phyloP scores from a whole-genome alignment of 2,797 vertebrate species.

The Clarias fuscus region DNA sequence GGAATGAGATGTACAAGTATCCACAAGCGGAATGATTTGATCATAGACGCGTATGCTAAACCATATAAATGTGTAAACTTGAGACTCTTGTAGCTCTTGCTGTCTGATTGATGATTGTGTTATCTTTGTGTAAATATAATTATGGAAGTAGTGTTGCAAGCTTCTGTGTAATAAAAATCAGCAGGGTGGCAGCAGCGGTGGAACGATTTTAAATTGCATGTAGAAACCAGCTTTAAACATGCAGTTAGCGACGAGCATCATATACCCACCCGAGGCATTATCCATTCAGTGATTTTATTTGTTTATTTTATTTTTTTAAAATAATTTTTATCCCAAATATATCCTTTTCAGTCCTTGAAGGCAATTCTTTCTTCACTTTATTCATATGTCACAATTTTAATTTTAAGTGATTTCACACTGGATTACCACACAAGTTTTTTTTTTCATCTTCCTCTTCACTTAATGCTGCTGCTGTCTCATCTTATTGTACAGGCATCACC shows the following conservation, averaged over 20 bases:
- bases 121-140: conserved; percentile 27
- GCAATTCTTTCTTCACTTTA: not conserved
- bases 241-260: not conserved
- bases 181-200: not conserved
- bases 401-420: not conserved
- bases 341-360: not conserved
- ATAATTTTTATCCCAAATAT: not conserved
- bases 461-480: not conserved
- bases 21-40: not conserved
- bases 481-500: not conserved
- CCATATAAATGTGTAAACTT: conserved; percentile 21
- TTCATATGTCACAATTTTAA: not conserved
- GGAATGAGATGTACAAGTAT: conserved; percentile 6
- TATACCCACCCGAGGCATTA: not conserved
- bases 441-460: not conserved
- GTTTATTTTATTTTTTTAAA: not conserved
- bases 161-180: not conserved
- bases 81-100: conserved; percentile 19
- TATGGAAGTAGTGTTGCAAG: conserved; percentile 5
- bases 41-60: not conserved
- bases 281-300: not conserved
- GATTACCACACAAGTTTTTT: not conserved
- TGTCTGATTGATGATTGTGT: conserved; percentile 26
- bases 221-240: not conserved
- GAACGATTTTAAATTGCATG: not conserved